Percentiles rank a stretch among this genome's conserved stretches.
These are phyloP conservation scores for Anolis carolinensis DNA, from an alignment of 2,113 vertebrate genomes.

Conservation along the genomic window DNA sequence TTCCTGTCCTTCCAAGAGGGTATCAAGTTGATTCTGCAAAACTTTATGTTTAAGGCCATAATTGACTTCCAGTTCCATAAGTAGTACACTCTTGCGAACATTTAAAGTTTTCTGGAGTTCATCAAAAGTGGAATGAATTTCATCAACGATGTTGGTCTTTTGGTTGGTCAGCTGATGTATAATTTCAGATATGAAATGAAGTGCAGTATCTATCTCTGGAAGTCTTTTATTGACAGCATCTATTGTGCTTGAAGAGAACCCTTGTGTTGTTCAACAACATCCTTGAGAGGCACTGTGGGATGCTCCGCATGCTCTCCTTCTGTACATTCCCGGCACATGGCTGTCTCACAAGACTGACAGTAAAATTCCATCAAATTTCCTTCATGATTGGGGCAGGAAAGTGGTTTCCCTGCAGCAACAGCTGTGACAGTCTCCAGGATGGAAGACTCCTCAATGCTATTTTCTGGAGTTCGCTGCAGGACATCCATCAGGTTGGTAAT, in stretches of 20 bases:
- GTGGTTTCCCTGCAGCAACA: slow-evolving; percentile 86
- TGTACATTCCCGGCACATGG: slow-evolving; percentile 96
- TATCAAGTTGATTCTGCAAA: slow-evolving; percentile 91
- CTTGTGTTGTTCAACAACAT: slow-evolving; percentile 96
- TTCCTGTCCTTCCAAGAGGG: slow-evolving; percentile 90
- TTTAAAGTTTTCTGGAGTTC: slow-evolving; percentile 96
- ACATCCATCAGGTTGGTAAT: slow-evolving; percentile 99
- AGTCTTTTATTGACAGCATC: slow-evolving; percentile 93
- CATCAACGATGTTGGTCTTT: slow-evolving; percentile 92
- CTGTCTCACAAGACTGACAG: slow-evolving; percentile 96
- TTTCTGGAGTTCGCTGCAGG: slow-evolving; percentile 88
- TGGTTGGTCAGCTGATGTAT: slow-evolving; percentile 92
- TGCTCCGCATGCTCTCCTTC: slow-evolving; percentile 94
- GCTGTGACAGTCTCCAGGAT: slow-evolving; percentile 85
- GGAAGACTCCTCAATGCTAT: slow-evolving; percentile 84
- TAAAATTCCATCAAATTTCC: slow-evolving; percentile 98
- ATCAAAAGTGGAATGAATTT: slow-evolving; percentile 92
- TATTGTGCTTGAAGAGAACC: slow-evolving; percentile 89
- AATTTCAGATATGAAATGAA: slow-evolving; percentile 93
- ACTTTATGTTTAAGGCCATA: slow-evolving; percentile 98
- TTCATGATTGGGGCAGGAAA: slow-evolving; percentile 95
- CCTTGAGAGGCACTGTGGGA: slow-evolving; percentile 91
- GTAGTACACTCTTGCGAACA: slow-evolving; percentile 93
- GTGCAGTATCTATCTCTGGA: slow-evolving; percentile 94
- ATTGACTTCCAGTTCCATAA: slow-evolving; percentile 98